A percentile compares a stretch with the other conserved stretches of the same genome.
Conservation (phyloP, 2,797 vertebrate genomes). For the Hydrolagus colliei region DNA sequence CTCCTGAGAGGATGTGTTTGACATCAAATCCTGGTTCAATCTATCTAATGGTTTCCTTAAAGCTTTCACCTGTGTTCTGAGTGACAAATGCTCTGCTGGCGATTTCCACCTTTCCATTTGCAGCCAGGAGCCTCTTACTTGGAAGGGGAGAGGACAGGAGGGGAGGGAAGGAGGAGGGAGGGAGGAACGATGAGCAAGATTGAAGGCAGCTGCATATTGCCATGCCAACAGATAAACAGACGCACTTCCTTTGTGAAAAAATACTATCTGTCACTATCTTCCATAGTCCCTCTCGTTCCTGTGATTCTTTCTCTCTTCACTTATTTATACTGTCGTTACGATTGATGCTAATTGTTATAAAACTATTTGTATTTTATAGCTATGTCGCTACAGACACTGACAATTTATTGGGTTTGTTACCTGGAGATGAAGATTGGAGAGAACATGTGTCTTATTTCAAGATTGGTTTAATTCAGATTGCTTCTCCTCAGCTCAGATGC, state of each 20-base stretch:
- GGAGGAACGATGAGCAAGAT: conserved; percentile 7
- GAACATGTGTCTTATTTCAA: neutral
- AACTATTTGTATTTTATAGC: neutral
- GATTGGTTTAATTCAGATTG: too few species aligned
- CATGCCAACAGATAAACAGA: conserved; percentile 31
- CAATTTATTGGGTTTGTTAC: neutral
- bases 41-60: neutral
- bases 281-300: conserved; percentile 18
- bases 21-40: neutral
- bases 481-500: too few species aligned
- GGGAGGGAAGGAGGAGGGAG: neutral
- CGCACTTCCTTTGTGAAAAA: conserved; percentile 30
- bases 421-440: neutral
- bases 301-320: neutral
- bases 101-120: neutral
- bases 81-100: neutral
- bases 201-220: conserved; percentile 24
- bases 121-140: neutral
- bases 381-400: neutral
- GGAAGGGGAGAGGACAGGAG: too few species aligned
- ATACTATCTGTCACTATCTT: conserved; percentile 20
- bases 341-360: neutral
- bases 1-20: neutral
- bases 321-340: neutral
- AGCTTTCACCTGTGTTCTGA: neutral